Evolutionary conservation across 2,888 invertebrate species (phyloP).

Genomic region (Orchesellides sinensis): DNA sequence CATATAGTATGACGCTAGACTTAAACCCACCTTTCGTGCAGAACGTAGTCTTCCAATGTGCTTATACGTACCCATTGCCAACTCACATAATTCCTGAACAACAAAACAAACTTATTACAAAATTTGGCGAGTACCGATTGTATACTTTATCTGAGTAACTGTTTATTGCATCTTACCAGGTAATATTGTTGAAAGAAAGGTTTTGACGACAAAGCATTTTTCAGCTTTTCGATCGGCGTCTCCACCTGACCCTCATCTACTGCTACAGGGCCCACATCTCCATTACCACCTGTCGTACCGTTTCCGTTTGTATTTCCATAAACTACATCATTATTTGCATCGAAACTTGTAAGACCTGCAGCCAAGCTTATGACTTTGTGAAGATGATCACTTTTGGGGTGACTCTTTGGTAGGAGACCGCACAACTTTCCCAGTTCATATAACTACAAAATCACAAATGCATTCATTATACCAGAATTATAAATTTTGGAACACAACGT

Average conservation of each 20-base stretch:
- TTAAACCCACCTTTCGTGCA: slow-evolving; percentile 86
- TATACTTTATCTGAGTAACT: not conserved
- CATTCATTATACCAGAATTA: too few relatives aligned
- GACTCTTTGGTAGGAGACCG: slow-evolving; percentile 90
- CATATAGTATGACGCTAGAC: slow-evolving; percentile 93
- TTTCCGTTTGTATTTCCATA: slow-evolving; percentile 54
- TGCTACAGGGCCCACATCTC: slow-evolving; percentile 6
- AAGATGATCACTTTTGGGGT: slow-evolving; percentile 90
- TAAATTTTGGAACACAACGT: not conserved
- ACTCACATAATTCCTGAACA: slow-evolving; percentile 88
- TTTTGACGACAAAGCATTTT: slow-evolving; percentile 93
- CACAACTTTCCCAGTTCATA: slow-evolving; percentile 92
- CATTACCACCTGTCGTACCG: slow-evolving; percentile 32
- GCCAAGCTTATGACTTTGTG: slow-evolving; percentile 93
- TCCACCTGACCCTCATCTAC: slow-evolving; percentile 49
- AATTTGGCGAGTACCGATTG: slow-evolving; percentile 14
- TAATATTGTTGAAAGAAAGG: slow-evolving; percentile 93
- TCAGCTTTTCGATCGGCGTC: slow-evolving; percentile 88
- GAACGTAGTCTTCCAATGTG: slow-evolving; percentile 91
- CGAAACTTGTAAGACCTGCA: slow-evolving; percentile 83
- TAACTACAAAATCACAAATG: slow-evolving; percentile 80
- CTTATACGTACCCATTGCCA: slow-evolving; percentile 97
- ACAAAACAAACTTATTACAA: not conserved
- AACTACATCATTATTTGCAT: slow-evolving; percentile 57
- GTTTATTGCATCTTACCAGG: slow-evolving; percentile 79